Conservation (phyloP, 2,113 vertebrate species). For the Semnopithecus entellus region DNA sequence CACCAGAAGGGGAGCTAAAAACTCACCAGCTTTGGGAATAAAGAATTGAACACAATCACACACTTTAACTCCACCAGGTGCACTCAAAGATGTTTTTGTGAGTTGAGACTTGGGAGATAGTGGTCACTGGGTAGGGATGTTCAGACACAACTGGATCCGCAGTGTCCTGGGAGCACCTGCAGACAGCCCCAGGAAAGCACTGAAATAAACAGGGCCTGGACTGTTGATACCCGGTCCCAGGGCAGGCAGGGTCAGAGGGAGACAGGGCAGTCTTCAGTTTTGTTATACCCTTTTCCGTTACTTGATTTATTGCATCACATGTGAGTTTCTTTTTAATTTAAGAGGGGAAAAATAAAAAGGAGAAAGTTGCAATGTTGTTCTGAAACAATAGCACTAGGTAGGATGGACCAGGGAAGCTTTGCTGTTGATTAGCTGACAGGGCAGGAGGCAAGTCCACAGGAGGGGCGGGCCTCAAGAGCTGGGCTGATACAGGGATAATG, state of each 20-base stretch:
- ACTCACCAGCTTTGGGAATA: neutral
- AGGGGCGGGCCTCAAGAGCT: neutral
- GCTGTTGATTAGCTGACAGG: neutral
- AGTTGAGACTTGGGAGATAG: neutral
- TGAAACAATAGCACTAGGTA: neutral
- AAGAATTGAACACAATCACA: neutral
- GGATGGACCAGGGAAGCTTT: neutral
- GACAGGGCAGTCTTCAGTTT: neutral
- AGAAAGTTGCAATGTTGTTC: neutral
- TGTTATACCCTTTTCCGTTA: neutral
- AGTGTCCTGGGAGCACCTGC: neutral
- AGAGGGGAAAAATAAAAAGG: neutral
- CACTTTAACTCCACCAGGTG: neutral
- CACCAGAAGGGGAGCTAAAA: neutral
- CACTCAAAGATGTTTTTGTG: neutral
- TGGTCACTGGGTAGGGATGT: neutral
- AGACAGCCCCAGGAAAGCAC: neutral
- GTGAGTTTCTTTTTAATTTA: neutral
- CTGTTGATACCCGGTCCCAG: too few species aligned
- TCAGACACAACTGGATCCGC: neutral
- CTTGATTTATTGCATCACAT: neutral
- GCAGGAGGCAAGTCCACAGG: neutral
- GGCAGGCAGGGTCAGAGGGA: neutral
- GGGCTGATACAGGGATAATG: neutral
- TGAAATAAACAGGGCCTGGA: neutral